Base-by-base conservation (phyloP, 2,113 vertebrate species). In the Nothobranchius kuhntae region DNA sequence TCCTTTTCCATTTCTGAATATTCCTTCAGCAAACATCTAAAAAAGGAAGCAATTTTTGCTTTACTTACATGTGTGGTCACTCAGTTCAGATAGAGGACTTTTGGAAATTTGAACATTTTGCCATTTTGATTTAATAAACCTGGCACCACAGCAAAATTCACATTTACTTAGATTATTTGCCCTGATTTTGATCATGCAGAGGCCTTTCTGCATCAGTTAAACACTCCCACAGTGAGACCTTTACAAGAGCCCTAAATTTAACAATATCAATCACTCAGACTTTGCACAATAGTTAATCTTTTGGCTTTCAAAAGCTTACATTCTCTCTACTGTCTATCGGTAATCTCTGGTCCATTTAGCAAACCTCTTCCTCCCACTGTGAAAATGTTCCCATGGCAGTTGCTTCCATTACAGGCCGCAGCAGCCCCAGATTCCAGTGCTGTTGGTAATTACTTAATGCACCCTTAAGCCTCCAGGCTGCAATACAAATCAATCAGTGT, bases 371-470 rank as follows among this genome's bases (percentile, higher is more conserved):
- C 85, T 73, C 68, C 80, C 80, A 35, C 73, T 59, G 83, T 79
- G 77, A 87, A 71, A 69, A 77, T 40, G 53, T 68, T 78, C 79
- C 80, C 69, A 9, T 61, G 73, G 80, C 15, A 53, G 48, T 72
- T 71, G 72, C 69, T 61, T 86, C 80, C 83, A 86, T 89, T 90
- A 84, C 82, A 79, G 73, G 58, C 69, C 59, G 77, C 62, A 30
- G 30, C 36, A 70, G 81, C 67, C 65, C 68, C 58, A 58, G 46
- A 78, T 83, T 80, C 75, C 72, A 61, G 53, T 52, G 36, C 51
- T 80, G 72, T 68, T 74, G 68, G 77, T 90, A 89, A 90, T 88
- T 80, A 90, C 84, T 87, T 87, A 86, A 88, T 89, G 82, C 66
- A 78, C 55, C 65, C 71, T 74, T 84, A 76, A 84, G 85, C 85